Conservation (phyloP, 2,888 invertebrate genomes). For the Cataglyphis rosenhaueri region DNA sequence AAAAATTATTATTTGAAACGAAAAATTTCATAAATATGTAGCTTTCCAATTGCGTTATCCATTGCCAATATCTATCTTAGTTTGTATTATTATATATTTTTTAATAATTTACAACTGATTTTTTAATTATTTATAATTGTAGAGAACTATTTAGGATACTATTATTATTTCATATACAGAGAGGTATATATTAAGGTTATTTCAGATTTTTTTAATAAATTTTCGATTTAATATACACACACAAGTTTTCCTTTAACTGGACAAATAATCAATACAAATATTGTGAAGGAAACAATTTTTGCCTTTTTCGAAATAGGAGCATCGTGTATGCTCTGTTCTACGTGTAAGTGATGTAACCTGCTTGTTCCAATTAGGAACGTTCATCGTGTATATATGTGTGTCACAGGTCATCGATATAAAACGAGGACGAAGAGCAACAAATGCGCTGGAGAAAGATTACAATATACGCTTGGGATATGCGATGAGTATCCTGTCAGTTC, state of each 20-base stretch:
- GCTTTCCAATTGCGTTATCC: background rate
- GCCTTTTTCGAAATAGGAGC: conserved; percentile 14
- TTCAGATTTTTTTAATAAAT: background rate
- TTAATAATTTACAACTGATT: background rate
- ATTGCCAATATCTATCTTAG: background rate
- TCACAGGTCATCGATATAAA: conserved; percentile 49
- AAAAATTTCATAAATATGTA: background rate
- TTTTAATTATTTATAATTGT: background rate
- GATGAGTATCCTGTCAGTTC: background rate
- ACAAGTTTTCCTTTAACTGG: background rate
- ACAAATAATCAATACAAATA: conserved; percentile 30
- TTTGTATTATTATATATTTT: background rate
- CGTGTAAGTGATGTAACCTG: conserved; percentile 32
- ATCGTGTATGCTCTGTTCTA: background rate
- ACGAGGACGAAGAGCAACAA: conserved; percentile 44
- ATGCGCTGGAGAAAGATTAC: conserved; percentile 13
- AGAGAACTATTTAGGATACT: background rate
- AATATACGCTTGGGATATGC: background rate
- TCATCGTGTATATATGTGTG: conserved; percentile 37
- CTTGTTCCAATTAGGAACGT: conserved; percentile 46
- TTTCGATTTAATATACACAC: background rate
- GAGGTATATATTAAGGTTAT: background rate
- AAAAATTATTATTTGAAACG: conserved; percentile 14
- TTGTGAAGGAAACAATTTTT: conserved; percentile 13
- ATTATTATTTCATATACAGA: background rate